Base-by-base conservation (phyloP, 2,888 invertebrate genomes). In the Polyommatus iphigenia region DNA sequence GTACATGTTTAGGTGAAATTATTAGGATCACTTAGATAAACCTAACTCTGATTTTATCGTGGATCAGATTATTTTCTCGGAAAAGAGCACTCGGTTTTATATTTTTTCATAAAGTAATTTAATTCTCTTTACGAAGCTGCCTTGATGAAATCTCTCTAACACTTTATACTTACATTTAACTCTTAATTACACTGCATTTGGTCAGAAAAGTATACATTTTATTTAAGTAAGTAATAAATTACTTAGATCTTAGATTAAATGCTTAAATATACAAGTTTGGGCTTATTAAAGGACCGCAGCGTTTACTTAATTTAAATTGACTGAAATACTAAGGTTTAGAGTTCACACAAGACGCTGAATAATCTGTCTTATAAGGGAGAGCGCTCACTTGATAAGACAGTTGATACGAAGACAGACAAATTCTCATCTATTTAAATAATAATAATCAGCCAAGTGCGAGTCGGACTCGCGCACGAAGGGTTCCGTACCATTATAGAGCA, bases 31-130 rank as follows among this genome's bases (percentile, higher is more conserved):
- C 32, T 67, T 7, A 67, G 29, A 62, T 62, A 62, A 67, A 67
- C 29, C 29, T 29, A 29, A 32, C 15, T 67, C 67, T 29, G 29
- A 67, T 32, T 67, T 67, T 29, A 67, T 67, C 67, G 5, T 10
- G 24, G 29, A 67, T 59, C 59, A 59, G 24, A 59, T 20, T 24
- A 13, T 24, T 67, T 67, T 29, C 59, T 67, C 24, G 29, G 29
- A 67, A 67, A 62, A 59, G 8, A 62, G 20, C 62, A 29, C 15
- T 32, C 29, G 67, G 62, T 67, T 67, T 67, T 67, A 67, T 67
- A 15, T 6, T 67, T 18, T 13, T 24, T 62, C 0, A 5, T 20
- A n/a, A n/a, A n/a, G n/a, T 29, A 29, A 67, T 18, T 67, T 13
- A 29, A 67, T 29, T 32, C 29, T 13, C 15, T 67, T 67, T 67